Percentiles rank a stretch among this genome's conserved stretches.
Conservation (phyloP, 2,797 vertebrate genomes). For the Antrozous pallidus region DNA sequence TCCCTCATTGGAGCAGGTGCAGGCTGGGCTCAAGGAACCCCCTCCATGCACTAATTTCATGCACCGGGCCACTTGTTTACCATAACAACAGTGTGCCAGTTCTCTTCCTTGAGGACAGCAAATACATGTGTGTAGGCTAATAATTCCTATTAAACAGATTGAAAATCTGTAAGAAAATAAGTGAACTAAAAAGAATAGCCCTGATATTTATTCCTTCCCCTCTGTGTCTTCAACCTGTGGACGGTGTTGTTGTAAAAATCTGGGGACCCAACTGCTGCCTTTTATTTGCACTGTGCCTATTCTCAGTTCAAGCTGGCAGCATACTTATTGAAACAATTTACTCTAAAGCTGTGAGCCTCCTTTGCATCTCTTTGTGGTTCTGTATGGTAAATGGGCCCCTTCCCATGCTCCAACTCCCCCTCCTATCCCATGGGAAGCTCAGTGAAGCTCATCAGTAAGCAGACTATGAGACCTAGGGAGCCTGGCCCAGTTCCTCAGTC, state of each 20-base stretch:
- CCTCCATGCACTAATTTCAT: too few relatives aligned
- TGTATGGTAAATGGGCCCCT: too few relatives aligned
- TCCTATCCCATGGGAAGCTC: too few relatives aligned
- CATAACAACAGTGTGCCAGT: not conserved
- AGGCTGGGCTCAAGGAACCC: too few relatives aligned
- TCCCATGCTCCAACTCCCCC: too few relatives aligned
- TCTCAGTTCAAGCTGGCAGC: not conserved
- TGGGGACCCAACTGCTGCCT: not conserved
- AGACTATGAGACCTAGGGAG: too few relatives aligned
- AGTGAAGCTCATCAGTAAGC: too few relatives aligned
- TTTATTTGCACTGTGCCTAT: not conserved
- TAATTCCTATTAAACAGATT: not conserved
- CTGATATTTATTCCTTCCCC: not conserved
- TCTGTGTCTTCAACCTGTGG: not conserved
- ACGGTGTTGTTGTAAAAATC: not conserved
- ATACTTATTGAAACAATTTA: not conserved
- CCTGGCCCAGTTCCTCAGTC: too few relatives aligned
- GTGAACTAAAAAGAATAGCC: not conserved
- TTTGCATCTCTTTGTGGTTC: not conserved
- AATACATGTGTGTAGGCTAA: not conserved
- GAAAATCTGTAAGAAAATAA: slow-evolving; percentile 10
- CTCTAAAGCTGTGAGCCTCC: not conserved
- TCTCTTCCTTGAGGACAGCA: not conserved
- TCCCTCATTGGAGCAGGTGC: too few relatives aligned
- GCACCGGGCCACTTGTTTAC: too few relatives aligned